A percentile compares a stretch with the other conserved stretches of the same genome.
Evolutionary conservation across 2,888 invertebrate species (phyloP).

Genomic region (Caenorhabditis sp.): DNA sequence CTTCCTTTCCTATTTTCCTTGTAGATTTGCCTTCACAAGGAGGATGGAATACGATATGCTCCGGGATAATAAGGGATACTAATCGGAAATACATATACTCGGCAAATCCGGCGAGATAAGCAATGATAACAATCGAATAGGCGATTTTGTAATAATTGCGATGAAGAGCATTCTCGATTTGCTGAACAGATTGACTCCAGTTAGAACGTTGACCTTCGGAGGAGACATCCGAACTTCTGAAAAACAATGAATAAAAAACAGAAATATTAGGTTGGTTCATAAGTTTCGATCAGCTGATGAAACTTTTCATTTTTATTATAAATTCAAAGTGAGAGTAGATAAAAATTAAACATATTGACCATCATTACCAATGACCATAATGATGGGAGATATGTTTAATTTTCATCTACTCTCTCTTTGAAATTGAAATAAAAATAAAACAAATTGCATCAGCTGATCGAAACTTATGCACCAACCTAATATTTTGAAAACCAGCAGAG

Average conservation of each 20-base stretch:
- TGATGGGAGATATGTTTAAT: too few relatives aligned
- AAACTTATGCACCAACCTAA: too few relatives aligned
- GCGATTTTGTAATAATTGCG: conserved; percentile 61
- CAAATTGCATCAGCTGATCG: too few relatives aligned
- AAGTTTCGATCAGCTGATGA: too few relatives aligned
- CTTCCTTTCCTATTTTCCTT: conserved; percentile 58
- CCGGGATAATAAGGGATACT: conserved; percentile 54
- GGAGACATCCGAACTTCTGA: conserved; percentile 4
- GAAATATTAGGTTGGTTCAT: too few relatives aligned
- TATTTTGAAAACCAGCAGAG: too few relatives aligned
- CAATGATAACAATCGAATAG: conserved; percentile 59
- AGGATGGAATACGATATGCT: conserved; percentile 54
- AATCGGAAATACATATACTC: conserved; percentile 65
- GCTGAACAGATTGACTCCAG: conserved; percentile 39
- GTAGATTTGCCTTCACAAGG: conserved; percentile 53
- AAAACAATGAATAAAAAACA: not conserved
- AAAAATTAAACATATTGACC: too few relatives aligned
- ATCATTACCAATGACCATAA: too few relatives aligned
- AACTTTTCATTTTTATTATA: too few relatives aligned
- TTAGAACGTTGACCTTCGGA: conserved; percentile 33
- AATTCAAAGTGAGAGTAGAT: too few relatives aligned
- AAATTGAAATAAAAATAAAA: too few relatives aligned
- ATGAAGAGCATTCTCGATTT: conserved; percentile 43
- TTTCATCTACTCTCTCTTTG: too few relatives aligned
- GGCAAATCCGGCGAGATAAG: conserved; percentile 63